These are phyloP conservation scores for Drosophila ercepeae DNA, from an alignment of 1,140 invertebrate species.

Conservation along the genomic window DNA sequence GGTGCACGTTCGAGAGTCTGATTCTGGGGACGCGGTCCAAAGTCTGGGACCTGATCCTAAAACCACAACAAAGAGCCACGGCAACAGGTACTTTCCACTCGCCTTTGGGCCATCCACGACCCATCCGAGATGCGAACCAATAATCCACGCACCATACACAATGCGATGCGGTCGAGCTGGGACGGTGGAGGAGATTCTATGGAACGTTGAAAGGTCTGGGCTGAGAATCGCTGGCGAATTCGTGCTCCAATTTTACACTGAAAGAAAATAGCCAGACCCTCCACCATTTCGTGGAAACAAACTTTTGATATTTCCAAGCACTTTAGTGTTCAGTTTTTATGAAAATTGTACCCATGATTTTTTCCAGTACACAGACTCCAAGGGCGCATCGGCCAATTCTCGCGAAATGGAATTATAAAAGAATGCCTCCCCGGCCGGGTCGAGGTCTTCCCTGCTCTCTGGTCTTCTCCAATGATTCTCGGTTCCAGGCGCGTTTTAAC, in stretches of 20 bases:
- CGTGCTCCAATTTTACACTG: slow-evolving; percentile 50
- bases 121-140: slow-evolving; percentile 72
- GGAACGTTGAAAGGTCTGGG: slow-evolving; percentile 52
- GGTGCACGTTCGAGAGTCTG: slow-evolving; percentile 46
- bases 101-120: slow-evolving; percentile 60
- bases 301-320: too few species aligned
- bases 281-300: too few species aligned
- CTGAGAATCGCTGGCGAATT: slow-evolving; percentile 52
- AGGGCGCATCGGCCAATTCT: slow-evolving; percentile 80
- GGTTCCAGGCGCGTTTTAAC: slow-evolving; percentile 67
- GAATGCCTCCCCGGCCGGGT: slow-evolving; percentile 71
- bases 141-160: slow-evolving; percentile 67
- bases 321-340: too few species aligned
- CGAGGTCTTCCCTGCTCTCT: slow-evolving; percentile 17
- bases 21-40: slow-evolving; percentile 2
- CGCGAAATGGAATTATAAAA: slow-evolving; percentile 83
- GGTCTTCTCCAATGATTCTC: slow-evolving; percentile 3
- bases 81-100: slow-evolving; percentile 78
- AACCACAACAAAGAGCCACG: slow-evolving; percentile 67
- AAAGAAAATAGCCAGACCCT: neutral
- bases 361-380: slow-evolving; percentile 55
- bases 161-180: slow-evolving; percentile 42
- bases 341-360: neutral
- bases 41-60: slow-evolving; percentile 45
- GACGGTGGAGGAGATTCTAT: slow-evolving; percentile 56